phyloP scores from a whole-genome alignment of 1,140 invertebrate genomes.

The Rhyacophila brunnea region DNA sequence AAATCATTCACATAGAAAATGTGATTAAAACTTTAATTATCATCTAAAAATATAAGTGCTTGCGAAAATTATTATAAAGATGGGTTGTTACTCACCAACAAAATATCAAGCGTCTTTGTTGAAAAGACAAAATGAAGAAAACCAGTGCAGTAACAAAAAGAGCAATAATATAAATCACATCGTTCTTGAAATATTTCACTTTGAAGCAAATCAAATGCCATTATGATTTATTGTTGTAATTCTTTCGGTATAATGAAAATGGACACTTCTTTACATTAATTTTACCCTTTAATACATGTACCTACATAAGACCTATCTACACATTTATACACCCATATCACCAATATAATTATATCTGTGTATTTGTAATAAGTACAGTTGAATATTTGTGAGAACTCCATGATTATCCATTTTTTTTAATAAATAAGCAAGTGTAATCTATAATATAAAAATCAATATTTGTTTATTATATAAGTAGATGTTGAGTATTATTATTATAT shows the following conservation, averaged over 20 bases:
- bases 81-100: too few relatives aligned
- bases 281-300: not conserved
- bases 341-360: too few relatives aligned
- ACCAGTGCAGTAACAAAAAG: slow-evolving; percentile 10
- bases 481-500: too few relatives aligned
- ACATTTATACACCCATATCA: not conserved
- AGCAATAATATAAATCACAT: slow-evolving; percentile 30
- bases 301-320: not conserved
- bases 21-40: too few relatives aligned
- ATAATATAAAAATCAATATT: too few relatives aligned
- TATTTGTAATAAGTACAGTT: not conserved
- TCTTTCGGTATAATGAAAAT: slow-evolving; percentile 34
- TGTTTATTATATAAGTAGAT: too few relatives aligned
- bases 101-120: too few relatives aligned
- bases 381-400: not conserved
- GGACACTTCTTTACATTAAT: slow-evolving; percentile 26
- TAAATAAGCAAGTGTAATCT: too few relatives aligned
- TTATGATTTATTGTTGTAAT: slow-evolving; percentile 36
- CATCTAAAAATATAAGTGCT: too few relatives aligned
- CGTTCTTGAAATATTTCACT: slow-evolving; percentile 34
- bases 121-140: slow-evolving; percentile 9
- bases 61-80: too few relatives aligned
- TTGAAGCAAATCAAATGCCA: slow-evolving; percentile 35
- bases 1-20: too few relatives aligned
- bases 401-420: too few relatives aligned